A percentile compares a stretch with the other conserved stretches of the same genome.
phyloP scores from a whole-genome alignment of 2,113 vertebrate species.

The Brachionichthys hirsutus region DNA sequence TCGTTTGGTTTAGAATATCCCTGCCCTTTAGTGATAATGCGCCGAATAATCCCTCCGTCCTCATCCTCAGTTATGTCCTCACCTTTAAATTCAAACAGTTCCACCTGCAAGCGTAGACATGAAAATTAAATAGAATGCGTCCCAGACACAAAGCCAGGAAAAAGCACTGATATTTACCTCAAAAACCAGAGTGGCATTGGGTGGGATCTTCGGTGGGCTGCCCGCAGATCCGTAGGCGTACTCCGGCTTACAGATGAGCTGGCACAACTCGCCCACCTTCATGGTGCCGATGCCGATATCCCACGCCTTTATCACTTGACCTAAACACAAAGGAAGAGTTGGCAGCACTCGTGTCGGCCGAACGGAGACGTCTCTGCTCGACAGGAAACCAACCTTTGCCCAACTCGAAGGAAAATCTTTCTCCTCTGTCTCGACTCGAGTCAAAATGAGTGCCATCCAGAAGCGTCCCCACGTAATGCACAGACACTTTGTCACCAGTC shows the following conservation, averaged over 20 bases:
- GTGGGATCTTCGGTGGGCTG: slow-evolving; percentile 95
- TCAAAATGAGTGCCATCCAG: slow-evolving; percentile 94
- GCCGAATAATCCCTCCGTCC: slow-evolving; percentile 91
- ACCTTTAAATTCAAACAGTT: slow-evolving; percentile 92
- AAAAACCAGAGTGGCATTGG: slow-evolving; percentile 89
- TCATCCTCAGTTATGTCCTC: slow-evolving; percentile 92
- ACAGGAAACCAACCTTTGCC: slow-evolving; percentile 87
- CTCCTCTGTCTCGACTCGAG: slow-evolving; percentile 89
- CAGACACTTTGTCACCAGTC: slow-evolving; percentile 93
- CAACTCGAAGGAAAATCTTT: slow-evolving; percentile 93
- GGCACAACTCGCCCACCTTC: slow-evolving; percentile 90
- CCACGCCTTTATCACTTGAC: slow-evolving; percentile 98
- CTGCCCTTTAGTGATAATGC: slow-evolving; percentile 87
- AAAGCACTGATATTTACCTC: slow-evolving; percentile 79
- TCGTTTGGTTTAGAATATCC: slow-evolving; percentile 94
- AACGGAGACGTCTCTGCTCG: neutral
- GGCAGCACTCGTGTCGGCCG: neutral
- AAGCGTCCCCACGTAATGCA: slow-evolving; percentile 94
- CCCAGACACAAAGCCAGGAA: neutral
- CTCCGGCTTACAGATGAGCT: slow-evolving; percentile 90
- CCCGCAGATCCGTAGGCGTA: slow-evolving; percentile 95
- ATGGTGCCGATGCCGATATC: slow-evolving; percentile 93
- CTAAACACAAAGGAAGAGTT: slow-evolving; percentile 66
- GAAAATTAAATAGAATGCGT: neutral
- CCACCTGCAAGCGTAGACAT: slow-evolving; percentile 77